Base-by-base conservation (phyloP, 2,888 invertebrate species). In the Mantis religiosa region DNA sequence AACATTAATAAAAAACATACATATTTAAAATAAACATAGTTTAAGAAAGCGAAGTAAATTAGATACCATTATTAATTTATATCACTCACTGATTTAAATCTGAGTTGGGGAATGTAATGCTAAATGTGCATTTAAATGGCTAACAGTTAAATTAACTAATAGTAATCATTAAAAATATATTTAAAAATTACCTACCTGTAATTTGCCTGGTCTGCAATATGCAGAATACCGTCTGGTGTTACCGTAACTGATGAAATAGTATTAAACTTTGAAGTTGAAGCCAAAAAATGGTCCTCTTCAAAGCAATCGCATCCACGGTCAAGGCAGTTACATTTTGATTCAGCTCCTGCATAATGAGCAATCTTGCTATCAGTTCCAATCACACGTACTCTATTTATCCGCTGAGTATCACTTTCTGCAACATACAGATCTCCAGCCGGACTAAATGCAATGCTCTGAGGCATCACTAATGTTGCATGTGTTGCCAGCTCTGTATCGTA, bases 301-400 rank as follows among this genome's bases (percentile, higher is more conserved):
- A 97, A 98, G 92, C 99, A 99, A 92, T 98, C 97, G 92, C 98
- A 99, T 4, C 97, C 97, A 86, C 97, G 95, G 92, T 98, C 98
- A 90, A 98, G 94, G 92, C 99, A 99, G 92, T 98, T 98, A 93
- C 98, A 99, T 92, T 97, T 98, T 0, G 97, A 97, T 93, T 98
- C 98, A 0, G 97, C 97, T 0, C 99, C 99, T 34, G 98, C 98
- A 92, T 98, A 99, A n/a, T 97, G 95, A 0, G 97, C 95, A 89
- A 99, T 98, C 92, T 97, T 97, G 0, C 99, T 98, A 93, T 98
- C 98, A 0, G 98, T 98, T 1, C 97, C 97, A 88, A 99, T 97
- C 0, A 98, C 96, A 28, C 99, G 94, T 0, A 98, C 96, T 87
- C 99, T 95, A 93, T 99, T 99, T 88, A 99, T 97, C 91, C 98